A percentile compares a stretch with the other conserved stretches of the same genome.
Conservation (phyloP, 2,888 invertebrate species). For the Disparrhopalites patrizii region DNA sequence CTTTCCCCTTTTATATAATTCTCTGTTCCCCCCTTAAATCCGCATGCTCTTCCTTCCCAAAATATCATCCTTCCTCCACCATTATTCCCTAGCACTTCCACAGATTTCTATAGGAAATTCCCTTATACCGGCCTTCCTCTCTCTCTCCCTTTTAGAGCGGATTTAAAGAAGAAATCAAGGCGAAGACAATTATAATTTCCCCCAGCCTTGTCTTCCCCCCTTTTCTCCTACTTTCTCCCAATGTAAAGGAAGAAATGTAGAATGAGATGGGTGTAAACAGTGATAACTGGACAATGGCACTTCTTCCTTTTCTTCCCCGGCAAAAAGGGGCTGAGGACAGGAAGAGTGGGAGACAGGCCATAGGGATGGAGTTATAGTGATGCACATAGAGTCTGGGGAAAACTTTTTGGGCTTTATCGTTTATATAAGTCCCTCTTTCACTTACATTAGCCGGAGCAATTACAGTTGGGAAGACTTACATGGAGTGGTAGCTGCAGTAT, state of each 20-base stretch:
- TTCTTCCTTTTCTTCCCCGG: not conserved
- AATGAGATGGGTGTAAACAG: constrained; percentile 23
- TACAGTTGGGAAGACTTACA: too few relatives aligned
- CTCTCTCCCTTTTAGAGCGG: not conserved
- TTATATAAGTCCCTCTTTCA: too few relatives aligned
- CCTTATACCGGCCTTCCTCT: constrained; percentile 4
- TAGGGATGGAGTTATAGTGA: not conserved
- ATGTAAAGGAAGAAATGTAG: not conserved
- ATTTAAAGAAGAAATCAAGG: not conserved
- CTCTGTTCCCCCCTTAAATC: not conserved
- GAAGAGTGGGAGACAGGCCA: not conserved
- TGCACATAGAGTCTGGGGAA: not conserved
- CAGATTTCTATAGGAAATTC: too few relatives aligned
- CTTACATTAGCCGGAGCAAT: too few relatives aligned
- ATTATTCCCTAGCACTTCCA: constrained; percentile 1
- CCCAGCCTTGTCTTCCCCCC: not conserved
- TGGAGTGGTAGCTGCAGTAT: too few relatives aligned
- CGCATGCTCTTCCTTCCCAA: not conserved
- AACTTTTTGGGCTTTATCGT: too few relatives aligned
- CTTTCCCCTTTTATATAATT: too few relatives aligned
- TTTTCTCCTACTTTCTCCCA: not conserved
- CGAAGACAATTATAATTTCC: not conserved
- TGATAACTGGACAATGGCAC: constrained; percentile 13
- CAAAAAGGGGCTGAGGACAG: not conserved
- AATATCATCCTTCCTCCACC: not conserved